A percentile compares a stretch with the other conserved stretches of the same genome.
These are phyloP conservation scores for Halcyon malimbica DNA, from an alignment of 2,113 vertebrate genomes.

Conservation along the genomic window DNA sequence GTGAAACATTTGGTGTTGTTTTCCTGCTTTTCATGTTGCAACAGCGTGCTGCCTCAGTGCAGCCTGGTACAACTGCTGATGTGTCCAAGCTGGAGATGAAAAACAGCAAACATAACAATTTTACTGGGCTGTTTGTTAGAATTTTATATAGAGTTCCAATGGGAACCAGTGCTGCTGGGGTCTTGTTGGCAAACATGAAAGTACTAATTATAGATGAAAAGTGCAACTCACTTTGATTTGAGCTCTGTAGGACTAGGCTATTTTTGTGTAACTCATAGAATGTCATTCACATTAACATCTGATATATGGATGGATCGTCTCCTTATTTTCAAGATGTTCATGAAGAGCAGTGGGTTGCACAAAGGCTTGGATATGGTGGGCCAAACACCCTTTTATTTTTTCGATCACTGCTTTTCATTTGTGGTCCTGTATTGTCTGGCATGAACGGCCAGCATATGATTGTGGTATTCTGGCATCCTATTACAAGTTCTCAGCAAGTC, in stretches of 20 bases:
- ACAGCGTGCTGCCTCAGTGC: background rate
- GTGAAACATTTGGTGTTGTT: constrained; percentile 29
- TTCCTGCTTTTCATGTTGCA: constrained; percentile 19
- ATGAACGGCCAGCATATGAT: background rate
- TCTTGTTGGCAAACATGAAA: background rate
- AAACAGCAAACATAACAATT: background rate
- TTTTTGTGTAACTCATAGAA: background rate
- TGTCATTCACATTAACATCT: background rate
- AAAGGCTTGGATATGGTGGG: background rate
- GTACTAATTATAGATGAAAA: background rate
- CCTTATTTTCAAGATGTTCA: background rate
- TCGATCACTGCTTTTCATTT: background rate
- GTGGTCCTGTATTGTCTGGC: background rate
- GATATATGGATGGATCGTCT: background rate
- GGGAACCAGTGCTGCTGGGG: background rate
- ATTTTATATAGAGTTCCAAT: background rate
- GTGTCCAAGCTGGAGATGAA: background rate
- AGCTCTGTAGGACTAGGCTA: background rate
- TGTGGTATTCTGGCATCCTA: background rate
- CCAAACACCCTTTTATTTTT: background rate
- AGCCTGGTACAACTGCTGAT: background rate
- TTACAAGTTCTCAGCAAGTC: background rate
- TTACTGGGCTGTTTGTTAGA: background rate
- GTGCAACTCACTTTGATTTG: background rate
- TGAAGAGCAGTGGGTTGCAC: background rate